These are phyloP conservation scores for Oryzias sinensis DNA, from an alignment of 2,797 vertebrate genomes.

Conservation along the genomic window DNA sequence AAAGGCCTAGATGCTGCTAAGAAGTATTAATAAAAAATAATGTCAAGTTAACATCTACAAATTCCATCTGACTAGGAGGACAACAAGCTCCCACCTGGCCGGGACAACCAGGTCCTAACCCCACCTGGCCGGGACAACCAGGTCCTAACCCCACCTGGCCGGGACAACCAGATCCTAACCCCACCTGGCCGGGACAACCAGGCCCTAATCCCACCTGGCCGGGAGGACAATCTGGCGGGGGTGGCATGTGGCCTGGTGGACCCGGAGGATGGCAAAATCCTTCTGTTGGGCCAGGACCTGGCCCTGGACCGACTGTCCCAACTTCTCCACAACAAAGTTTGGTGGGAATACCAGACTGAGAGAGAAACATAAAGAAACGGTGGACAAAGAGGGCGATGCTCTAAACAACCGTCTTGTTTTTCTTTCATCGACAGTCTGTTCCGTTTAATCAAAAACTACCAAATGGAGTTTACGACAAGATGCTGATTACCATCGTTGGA, in stretches of 20 bases:
- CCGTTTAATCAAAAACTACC: conserved; percentile 5
- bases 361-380: not conserved
- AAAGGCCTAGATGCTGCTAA: not conserved
- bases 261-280: conserved; percentile 29
- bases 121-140: conserved; percentile 5
- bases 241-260: conserved; percentile 8
- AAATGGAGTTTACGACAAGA: conserved; percentile 28
- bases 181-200: conserved; percentile 2
- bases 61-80: conserved; percentile 4
- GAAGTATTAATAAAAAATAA: not conserved
- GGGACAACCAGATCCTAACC: not conserved
- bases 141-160: conserved; percentile 3
- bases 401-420: conserved; percentile 7
- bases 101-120: not conserved
- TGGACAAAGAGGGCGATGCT: not conserved
- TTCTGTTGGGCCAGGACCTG: not conserved
- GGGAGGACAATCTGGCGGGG: conserved; percentile 1
- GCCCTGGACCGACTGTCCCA: conserved; percentile 5
- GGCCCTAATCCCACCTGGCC: conserved; percentile 9
- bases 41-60: not conserved
- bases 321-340: conserved; percentile 8
- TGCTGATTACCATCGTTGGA: conserved; percentile 56
- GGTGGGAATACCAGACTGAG: conserved; percentile 22
- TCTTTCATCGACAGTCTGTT: conserved; percentile 22
- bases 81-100: conserved; percentile 5